These are phyloP conservation scores for Bradypodion pumilum DNA, from an alignment of 2,797 vertebrate genomes.

Conservation along the genomic window DNA sequence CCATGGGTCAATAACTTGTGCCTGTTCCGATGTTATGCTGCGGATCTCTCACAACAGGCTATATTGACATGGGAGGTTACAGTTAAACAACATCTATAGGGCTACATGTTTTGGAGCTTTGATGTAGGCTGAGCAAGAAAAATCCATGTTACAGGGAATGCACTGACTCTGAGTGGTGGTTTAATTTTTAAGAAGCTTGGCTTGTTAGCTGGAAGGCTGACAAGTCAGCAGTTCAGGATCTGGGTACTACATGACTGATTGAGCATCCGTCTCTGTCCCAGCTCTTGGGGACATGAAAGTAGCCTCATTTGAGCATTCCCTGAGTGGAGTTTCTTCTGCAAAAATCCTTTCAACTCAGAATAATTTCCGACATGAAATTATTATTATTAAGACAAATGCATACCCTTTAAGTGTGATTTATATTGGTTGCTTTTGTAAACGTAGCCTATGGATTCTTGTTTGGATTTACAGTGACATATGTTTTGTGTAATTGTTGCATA, in stretches of 20 bases:
- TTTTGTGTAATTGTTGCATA: background rate
- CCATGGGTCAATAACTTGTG: background rate
- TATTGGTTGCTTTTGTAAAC: background rate
- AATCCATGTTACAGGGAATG: background rate
- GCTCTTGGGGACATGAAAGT: no score
- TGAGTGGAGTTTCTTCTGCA: no score
- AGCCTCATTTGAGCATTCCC: no score
- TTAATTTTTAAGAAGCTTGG: no score
- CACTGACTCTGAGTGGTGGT: no score
- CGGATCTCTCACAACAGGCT: background rate
- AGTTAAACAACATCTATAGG: background rate
- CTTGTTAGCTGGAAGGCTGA: no score
- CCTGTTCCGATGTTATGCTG: background rate
- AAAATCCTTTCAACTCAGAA: no score
- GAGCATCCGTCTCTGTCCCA: no score
- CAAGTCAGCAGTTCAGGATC: no score
- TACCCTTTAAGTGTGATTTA: background rate
- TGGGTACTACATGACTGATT: no score
- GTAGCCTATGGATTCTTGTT: background rate
- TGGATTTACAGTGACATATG: background rate
- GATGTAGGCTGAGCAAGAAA: background rate
- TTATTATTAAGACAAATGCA: background rate
- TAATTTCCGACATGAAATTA: no score
- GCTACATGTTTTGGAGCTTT: background rate
- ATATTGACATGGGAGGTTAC: background rate